Evolutionary conservation across 2,888 invertebrate genomes (phyloP).

Genomic region (Adelphocoris suturalis): DNA sequence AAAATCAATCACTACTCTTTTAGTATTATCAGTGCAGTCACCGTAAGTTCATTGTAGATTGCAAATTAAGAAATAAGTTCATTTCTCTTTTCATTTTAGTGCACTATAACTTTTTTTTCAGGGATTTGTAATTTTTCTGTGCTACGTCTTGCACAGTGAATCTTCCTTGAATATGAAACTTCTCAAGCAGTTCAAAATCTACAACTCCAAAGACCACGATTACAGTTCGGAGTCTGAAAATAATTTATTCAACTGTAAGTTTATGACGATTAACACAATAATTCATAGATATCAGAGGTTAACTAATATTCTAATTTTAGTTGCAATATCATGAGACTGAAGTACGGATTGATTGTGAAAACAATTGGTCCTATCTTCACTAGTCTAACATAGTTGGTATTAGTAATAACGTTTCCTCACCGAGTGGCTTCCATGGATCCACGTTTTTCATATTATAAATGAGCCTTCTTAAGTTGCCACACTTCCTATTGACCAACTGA

Average conservation of each 20-base stretch:
- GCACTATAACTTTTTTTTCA: slow-evolving; percentile 77
- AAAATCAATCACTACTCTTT: slow-evolving; percentile 86
- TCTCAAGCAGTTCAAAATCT: slow-evolving; percentile 79
- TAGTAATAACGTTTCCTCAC: too few relatives aligned
- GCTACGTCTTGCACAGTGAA: slow-evolving; percentile 83
- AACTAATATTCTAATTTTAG: too few relatives aligned
- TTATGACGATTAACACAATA: neutral
- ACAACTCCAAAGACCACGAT: slow-evolving; percentile 78
- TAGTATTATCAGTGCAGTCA: slow-evolving; percentile 87
- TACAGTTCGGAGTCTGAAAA: slow-evolving; percentile 81
- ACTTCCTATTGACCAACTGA: too few relatives aligned
- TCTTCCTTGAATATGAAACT: slow-evolving; percentile 79
- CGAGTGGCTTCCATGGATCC: too few relatives aligned
- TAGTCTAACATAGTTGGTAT: too few relatives aligned
- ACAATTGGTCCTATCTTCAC: too few relatives aligned
- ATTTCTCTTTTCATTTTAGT: neutral
- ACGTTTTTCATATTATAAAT: too few relatives aligned
- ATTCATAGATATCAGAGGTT: neutral
- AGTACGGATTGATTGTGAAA: too few relatives aligned
- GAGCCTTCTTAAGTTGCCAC: too few relatives aligned
- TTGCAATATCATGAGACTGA: too few relatives aligned
- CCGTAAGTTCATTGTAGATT: slow-evolving; percentile 80
- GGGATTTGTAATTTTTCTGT: slow-evolving; percentile 82
- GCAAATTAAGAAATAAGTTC: neutral
- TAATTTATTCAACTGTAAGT: slow-evolving; percentile 84